Conservation (phyloP, 2,113 vertebrate genomes). For the Istiophorus platypterus region DNA sequence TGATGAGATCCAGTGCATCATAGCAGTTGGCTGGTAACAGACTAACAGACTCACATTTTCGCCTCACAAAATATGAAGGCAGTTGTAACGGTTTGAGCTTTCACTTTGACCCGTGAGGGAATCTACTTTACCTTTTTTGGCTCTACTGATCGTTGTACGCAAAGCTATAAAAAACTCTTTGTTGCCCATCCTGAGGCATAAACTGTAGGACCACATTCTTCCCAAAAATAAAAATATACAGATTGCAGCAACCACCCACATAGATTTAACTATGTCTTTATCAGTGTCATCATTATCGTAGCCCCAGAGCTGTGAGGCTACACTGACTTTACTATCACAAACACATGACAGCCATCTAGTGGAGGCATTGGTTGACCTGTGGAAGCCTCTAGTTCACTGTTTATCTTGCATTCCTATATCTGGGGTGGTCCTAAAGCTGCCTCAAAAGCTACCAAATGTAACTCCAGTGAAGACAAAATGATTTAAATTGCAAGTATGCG, state of each 20-base stretch:
- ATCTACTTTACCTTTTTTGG: slow-evolving; percentile 54
- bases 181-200: neutral
- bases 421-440: slow-evolving; percentile 51
- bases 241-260: slow-evolving; percentile 10
- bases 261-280: neutral
- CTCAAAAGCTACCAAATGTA: slow-evolving; percentile 28
- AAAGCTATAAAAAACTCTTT: neutral
- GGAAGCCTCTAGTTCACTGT: neutral
- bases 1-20: slow-evolving; percentile 26
- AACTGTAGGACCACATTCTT: neutral
- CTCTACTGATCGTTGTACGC: slow-evolving; percentile 5
- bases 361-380: slow-evolving; percentile 37
- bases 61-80: slow-evolving; percentile 8
- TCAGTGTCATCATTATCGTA: slow-evolving; percentile 18
- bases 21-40: slow-evolving; percentile 20
- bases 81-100: slow-evolving; percentile 32
- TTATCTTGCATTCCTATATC: slow-evolving; percentile 34
- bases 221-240: neutral
- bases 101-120: slow-evolving; percentile 42
- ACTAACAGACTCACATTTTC: slow-evolving; percentile 31
- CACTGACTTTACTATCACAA: slow-evolving; percentile 22
- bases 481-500: neutral
- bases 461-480: slow-evolving; percentile 3
- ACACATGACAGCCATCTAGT: slow-evolving; percentile 70
- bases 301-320: slow-evolving; percentile 10